These are phyloP conservation scores for Acrocephalus kingi DNA, from an alignment of 2,113 vertebrate genomes.

Conservation along the genomic window DNA sequence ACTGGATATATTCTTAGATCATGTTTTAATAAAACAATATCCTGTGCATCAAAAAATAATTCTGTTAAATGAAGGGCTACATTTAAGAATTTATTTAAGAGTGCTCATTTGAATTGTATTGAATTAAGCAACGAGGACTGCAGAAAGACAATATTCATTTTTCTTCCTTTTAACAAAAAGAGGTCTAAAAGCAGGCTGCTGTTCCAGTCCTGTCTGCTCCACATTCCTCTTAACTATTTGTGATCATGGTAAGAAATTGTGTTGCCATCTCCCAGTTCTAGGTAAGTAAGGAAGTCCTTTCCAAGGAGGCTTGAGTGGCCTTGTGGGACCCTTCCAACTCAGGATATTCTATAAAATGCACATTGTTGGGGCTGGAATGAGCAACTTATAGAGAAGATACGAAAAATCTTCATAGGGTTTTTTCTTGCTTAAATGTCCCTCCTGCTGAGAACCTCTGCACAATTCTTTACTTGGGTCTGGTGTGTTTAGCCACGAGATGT, in stretches of 20 bases:
- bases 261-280: neutral
- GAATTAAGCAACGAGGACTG: neutral
- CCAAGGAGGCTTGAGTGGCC: no score
- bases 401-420: accelerated
- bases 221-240: neutral
- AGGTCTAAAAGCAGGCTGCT: neutral
- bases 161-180: neutral
- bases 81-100: neutral
- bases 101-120: neutral
- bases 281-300: neutral
- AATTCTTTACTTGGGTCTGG: neutral
- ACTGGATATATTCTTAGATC: neutral
- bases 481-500: neutral
- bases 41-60: neutral
- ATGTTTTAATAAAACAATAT: neutral
- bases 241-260: neutral
- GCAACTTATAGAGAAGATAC: neutral
- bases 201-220: neutral
- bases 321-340: neutral
- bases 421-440: neutral
- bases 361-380: neutral
- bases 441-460: neutral
- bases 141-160: neutral
- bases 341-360: neutral
- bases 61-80: neutral